Percentiles rank a stretch among this genome's conserved stretches.
Conservation (phyloP, 2,797 vertebrate species). For the Rhynchonycteris naso region DNA sequence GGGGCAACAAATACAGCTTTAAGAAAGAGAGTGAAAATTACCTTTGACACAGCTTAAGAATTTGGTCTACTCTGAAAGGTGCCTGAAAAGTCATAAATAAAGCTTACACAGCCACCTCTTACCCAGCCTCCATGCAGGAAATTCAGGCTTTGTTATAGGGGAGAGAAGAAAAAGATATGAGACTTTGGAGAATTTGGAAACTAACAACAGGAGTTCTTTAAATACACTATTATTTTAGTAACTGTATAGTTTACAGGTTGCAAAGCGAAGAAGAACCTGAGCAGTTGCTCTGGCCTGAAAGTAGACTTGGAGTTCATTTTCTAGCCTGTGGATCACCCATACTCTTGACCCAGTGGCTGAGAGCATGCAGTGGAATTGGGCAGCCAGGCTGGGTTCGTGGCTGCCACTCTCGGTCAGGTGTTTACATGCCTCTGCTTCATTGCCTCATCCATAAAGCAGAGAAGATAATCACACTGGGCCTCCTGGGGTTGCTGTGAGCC, state of each 20-base stretch:
- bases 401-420: not conserved
- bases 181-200: not conserved
- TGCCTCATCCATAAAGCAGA: not conserved
- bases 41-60: slow-evolving; percentile 48
- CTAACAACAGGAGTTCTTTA: not conserved
- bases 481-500: not conserved
- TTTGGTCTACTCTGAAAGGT: slow-evolving; percentile 10
- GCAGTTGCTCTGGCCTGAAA: not conserved
- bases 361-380: not conserved
- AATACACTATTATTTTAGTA: not conserved
- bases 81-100: not conserved
- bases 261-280: slow-evolving; percentile 21
- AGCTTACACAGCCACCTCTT: not conserved
- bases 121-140: not conserved
- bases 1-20: not conserved
- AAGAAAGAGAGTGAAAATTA: slow-evolving; percentile 12
- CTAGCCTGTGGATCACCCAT: not conserved
- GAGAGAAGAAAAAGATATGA: not conserved
- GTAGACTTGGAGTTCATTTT: not conserved
- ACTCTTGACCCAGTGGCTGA: not conserved
- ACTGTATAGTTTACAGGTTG: not conserved
- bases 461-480: not conserved
- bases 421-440: not conserved
- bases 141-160: not conserved
- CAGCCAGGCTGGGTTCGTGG: not conserved